phyloP scores from a whole-genome alignment of 1,140 invertebrate species.

The Rhopalosiphum padi region DNA sequence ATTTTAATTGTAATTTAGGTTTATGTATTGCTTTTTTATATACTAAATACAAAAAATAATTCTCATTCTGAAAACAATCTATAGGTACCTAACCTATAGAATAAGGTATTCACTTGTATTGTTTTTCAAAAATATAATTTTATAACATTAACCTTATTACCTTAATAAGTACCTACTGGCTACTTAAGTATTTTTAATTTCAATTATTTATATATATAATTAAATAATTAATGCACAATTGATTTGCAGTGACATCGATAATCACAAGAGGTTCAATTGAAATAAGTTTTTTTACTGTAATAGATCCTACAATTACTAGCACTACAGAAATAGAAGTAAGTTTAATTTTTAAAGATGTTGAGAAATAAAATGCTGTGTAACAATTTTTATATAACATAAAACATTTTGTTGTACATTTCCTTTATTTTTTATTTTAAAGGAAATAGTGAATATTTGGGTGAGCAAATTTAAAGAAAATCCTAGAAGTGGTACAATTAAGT shows the following conservation, averaged over 20 bases:
- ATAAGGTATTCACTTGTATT: neutral
- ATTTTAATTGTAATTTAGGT: neutral
- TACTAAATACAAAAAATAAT: neutral
- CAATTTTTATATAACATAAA: neutral
- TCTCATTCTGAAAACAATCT: no score
- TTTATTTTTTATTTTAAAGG: conserved; percentile 15
- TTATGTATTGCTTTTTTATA: no score
- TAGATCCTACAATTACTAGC: neutral
- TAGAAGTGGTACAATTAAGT: conserved; percentile 17
- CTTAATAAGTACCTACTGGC: neutral
- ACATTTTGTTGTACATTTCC: neutral
- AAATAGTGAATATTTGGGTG: conserved; percentile 22
- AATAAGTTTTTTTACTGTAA: neutral
- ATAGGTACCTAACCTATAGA: neutral
- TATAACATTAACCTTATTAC: neutral
- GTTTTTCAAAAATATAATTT: neutral
- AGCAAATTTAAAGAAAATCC: conserved; percentile 25
- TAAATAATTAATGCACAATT: neutral
- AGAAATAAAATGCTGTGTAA: neutral
- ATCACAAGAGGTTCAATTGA: neutral
- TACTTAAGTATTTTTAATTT: neutral
- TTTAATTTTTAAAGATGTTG: neutral
- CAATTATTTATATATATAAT: neutral
- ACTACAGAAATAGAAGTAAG: conserved; percentile 38
- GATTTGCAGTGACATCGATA: neutral